Conservation (phyloP, 2,888 invertebrate species). For the Adelphocoris suturalis region DNA sequence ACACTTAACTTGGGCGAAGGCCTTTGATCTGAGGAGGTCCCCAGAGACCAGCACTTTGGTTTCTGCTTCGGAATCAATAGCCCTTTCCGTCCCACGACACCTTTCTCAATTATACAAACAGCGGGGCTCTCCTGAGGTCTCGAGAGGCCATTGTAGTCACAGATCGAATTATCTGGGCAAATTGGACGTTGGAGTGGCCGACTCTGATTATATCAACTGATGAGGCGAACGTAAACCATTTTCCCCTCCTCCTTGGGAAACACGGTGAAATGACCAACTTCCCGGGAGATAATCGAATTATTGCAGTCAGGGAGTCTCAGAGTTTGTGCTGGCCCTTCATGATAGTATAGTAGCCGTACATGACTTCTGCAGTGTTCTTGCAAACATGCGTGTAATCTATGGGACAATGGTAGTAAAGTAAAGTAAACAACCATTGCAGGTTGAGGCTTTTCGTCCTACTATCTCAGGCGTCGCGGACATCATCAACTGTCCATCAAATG, state of each 20-base stretch:
- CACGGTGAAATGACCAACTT: constrained; percentile 24
- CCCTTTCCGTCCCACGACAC: constrained; percentile 65
- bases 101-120: constrained; percentile 71
- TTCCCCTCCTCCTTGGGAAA: neutral
- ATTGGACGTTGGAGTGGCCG: constrained; percentile 51
- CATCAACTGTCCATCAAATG: too few relatives aligned
- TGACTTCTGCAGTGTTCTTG: too few relatives aligned
- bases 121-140: constrained; percentile 51
- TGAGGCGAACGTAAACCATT: constrained; percentile 26
- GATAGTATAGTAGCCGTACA: too few relatives aligned
- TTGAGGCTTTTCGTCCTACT: too few relatives aligned
- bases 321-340: neutral
- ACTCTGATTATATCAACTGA: constrained; percentile 42
- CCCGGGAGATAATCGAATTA: neutral
- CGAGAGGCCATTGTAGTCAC: constrained; percentile 51
- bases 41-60: constrained; percentile 24
- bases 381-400: too few relatives aligned
- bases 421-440: too few relatives aligned
- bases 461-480: too few relatives aligned
- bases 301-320: neutral
- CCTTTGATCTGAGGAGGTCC: constrained; percentile 60
- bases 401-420: too few relatives aligned
- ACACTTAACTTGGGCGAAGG: constrained; percentile 67
- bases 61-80: constrained; percentile 64
- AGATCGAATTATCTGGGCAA: constrained; percentile 55